These are phyloP conservation scores for Acleris sparsana DNA, from an alignment of 2,888 invertebrate genomes.

Conservation along the genomic window DNA sequence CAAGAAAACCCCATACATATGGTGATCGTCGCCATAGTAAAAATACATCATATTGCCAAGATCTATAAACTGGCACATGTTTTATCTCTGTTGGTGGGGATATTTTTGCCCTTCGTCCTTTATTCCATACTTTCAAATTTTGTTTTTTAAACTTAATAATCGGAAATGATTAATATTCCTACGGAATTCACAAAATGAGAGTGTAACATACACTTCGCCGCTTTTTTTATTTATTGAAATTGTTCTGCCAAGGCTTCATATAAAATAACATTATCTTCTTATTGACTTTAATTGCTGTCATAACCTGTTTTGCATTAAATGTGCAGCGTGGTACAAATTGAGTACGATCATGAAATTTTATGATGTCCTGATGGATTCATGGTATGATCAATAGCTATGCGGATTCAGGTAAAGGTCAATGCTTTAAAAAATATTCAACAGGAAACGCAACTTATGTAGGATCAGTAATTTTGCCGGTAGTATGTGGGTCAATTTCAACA, in stretches of 20 bases:
- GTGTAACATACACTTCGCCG: conserved; percentile 1
- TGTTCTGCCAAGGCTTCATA: conserved; percentile 52
- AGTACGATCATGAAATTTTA: conserved; percentile 35
- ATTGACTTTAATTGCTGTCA: conserved; percentile 37
- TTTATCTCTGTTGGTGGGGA: too few relatives aligned
- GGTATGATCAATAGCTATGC: conserved; percentile 10
- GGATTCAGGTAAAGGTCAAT: conserved; percentile 7
- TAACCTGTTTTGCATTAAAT: conserved; percentile 29
- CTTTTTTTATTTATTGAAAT: conserved; percentile 55
- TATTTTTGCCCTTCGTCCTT: too few relatives aligned
- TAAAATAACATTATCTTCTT: conserved; percentile 40
- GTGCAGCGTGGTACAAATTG: conserved; percentile 24
- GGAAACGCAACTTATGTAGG: not conserved
- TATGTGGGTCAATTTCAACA: too few relatives aligned
- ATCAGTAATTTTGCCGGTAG: too few relatives aligned
- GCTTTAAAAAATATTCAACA: not conserved
- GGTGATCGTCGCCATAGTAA: too few relatives aligned
- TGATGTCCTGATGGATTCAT: conserved; percentile 30
- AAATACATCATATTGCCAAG: too few relatives aligned
- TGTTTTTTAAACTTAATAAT: too few relatives aligned
- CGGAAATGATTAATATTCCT: not conserved
- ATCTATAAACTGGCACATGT: too few relatives aligned
- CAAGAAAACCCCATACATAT: too few relatives aligned
- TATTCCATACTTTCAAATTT: too few relatives aligned
- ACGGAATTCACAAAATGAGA: conserved; percentile 7